These are phyloP conservation scores for Mus spretus DNA, from an alignment of 2,797 vertebrate genomes.

Conservation along the genomic window DNA sequence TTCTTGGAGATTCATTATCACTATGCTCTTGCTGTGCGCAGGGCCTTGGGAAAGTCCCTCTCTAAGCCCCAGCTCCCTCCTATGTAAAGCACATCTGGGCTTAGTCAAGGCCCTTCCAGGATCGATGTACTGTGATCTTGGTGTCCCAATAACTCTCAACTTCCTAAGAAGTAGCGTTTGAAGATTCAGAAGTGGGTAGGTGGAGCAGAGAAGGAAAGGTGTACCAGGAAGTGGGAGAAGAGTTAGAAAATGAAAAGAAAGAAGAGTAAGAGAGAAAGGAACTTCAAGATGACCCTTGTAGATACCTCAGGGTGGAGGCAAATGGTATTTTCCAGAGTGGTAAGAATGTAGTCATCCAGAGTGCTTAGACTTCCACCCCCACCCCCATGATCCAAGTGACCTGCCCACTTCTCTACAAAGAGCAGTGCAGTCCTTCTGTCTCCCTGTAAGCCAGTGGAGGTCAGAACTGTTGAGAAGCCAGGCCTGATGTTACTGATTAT, in stretches of 20 bases:
- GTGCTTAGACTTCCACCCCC: neutral
- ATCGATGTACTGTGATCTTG: neutral
- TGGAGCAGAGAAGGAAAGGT: neutral
- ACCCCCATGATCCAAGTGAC: neutral
- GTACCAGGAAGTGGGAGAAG: neutral
- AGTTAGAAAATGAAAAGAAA: neutral
- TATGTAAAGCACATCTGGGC: neutral
- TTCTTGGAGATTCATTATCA: neutral
- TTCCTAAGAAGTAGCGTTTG: neutral
- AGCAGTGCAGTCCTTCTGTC: neutral
- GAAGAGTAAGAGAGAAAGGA: neutral
- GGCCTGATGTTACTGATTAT: neutral
- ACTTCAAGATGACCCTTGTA: neutral
- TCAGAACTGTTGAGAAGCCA: neutral
- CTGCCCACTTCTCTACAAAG: neutral
- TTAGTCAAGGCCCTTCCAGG: neutral
- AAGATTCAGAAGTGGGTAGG: neutral
- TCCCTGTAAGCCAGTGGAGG: neutral
- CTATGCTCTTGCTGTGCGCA: neutral
- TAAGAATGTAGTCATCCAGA: neutral
- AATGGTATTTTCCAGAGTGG: neutral
- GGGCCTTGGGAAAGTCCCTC: slow-evolving; percentile 47
- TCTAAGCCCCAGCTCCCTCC: slow-evolving; percentile 46
- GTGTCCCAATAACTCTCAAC: neutral
- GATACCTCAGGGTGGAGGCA: neutral